Conservation (phyloP, 2,113 vertebrate genomes). For the Genyomyrus donnyi region DNA sequence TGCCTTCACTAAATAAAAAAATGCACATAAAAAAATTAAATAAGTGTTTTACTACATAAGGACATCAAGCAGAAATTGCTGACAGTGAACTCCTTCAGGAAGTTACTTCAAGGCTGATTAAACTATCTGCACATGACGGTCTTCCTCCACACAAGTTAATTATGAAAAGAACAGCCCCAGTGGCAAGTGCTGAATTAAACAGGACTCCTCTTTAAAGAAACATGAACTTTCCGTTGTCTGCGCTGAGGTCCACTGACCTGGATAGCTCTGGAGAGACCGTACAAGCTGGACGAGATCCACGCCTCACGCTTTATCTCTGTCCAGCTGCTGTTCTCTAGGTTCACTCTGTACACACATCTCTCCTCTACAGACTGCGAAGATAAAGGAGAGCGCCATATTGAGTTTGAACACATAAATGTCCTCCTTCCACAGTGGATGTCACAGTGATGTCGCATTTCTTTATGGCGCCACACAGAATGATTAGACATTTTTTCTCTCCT, state of each 20-base stretch:
- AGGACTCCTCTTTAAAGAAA: neutral
- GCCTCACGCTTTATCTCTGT: slow-evolving; percentile 88
- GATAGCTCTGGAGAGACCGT: slow-evolving; percentile 81
- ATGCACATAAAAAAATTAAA: neutral
- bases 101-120: neutral
- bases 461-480: neutral
- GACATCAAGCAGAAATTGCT: neutral
- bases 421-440: neutral
- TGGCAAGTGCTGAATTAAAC: neutral
- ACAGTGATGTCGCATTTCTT: neutral
- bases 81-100: neutral
- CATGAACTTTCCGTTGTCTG: neutral
- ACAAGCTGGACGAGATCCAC: slow-evolving; percentile 87
- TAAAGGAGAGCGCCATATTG: neutral
- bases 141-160: neutral
- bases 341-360: slow-evolving; percentile 78
- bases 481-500: neutral
- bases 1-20: neutral
- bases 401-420: neutral
- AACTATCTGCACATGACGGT: neutral
- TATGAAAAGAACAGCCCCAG: neutral
- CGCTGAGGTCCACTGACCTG: slow-evolving; percentile 68
- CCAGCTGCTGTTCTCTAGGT: slow-evolving; percentile 80
- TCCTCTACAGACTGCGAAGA: slow-evolving; percentile 75
- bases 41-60: neutral